Evolutionary conservation across 2,888 invertebrate species (phyloP).

Genomic region (Agriopis marginaria): DNA sequence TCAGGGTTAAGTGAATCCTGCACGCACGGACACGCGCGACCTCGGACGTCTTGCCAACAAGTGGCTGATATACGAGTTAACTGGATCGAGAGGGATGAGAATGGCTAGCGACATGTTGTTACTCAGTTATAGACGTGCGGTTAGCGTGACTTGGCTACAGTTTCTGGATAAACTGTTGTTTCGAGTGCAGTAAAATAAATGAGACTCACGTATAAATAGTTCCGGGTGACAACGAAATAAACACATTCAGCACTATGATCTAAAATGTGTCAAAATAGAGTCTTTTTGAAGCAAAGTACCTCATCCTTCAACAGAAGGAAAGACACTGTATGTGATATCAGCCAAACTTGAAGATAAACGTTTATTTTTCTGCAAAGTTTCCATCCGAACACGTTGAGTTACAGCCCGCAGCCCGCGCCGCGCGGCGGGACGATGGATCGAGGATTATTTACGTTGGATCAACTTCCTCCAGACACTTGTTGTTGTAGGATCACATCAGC

Average conservation of each 20-base stretch:
- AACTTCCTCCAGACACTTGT: constrained; percentile 43
- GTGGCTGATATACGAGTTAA: constrained; percentile 53
- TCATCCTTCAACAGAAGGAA: background rate
- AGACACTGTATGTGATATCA: constrained; percentile 25
- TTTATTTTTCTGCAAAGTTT: constrained; percentile 42
- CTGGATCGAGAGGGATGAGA: constrained; percentile 26
- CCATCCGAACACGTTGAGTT: constrained; percentile 19
- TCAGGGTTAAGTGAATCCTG: constrained; percentile 64
- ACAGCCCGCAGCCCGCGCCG: constrained; percentile 13
- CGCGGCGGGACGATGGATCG: constrained; percentile 18
- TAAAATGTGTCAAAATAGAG: background rate
- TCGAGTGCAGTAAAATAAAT: too few relatives aligned
- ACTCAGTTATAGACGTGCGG: background rate
- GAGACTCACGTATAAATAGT: too few relatives aligned
- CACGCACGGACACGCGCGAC: constrained; percentile 58
- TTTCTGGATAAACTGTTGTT: too few relatives aligned
- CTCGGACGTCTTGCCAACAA: constrained; percentile 56
- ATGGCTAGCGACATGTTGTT: background rate
- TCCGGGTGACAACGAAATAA: background rate
- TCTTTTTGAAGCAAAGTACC: background rate
- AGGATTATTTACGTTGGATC: constrained; percentile 44
- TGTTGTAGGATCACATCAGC: constrained; percentile 17
- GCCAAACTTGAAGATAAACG: constrained; percentile 38
- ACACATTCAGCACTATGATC: background rate
- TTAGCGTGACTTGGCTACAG: too few relatives aligned